Evolutionary conservation across 2,113 vertebrate genomes (phyloP).

Genomic region (Psilopsiagon aurifrons): DNA sequence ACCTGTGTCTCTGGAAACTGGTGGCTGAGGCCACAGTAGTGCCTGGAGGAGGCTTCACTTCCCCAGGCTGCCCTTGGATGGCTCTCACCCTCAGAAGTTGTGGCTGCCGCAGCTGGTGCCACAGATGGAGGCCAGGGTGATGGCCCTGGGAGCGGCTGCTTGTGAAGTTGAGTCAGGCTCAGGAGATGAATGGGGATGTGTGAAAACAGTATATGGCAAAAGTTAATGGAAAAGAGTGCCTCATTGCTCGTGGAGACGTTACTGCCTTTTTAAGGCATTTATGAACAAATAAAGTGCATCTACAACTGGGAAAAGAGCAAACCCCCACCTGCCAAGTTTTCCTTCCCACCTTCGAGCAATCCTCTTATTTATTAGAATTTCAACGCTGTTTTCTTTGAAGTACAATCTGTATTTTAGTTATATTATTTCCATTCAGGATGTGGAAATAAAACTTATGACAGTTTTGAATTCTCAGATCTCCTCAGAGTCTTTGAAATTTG

Average conservation of each 20-base stretch:
- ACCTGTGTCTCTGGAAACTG: neutral
- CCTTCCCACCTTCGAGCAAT: neutral
- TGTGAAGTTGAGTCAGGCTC: neutral
- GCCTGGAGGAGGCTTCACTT: neutral
- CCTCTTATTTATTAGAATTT: slow-evolving; percentile 17
- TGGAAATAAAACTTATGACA: slow-evolving; percentile 30
- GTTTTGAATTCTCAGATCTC: slow-evolving; percentile 52
- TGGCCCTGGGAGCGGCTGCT: fast-evolving
- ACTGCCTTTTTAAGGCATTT: slow-evolving; percentile 15
- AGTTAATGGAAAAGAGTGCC: slow-evolving; percentile 39
- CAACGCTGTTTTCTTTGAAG: slow-evolving; percentile 49
- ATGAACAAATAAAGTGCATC: slow-evolving; percentile 12
- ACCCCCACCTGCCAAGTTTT: neutral
- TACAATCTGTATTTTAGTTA: slow-evolving; percentile 18
- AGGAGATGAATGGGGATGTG: neutral
- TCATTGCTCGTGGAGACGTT: neutral
- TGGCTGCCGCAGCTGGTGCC: neutral
- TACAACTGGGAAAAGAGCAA: neutral
- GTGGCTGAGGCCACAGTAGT: neutral
- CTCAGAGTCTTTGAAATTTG: slow-evolving; percentile 52
- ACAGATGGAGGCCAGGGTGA: neutral
- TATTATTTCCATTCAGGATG: slow-evolving; percentile 21
- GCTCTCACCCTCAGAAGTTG: neutral
- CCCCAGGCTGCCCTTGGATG: neutral
- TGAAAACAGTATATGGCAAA: slow-evolving; percentile 19